These are phyloP conservation scores for Podabrus alpinus DNA, from an alignment of 2,888 invertebrate genomes.

Conservation along the genomic window DNA sequence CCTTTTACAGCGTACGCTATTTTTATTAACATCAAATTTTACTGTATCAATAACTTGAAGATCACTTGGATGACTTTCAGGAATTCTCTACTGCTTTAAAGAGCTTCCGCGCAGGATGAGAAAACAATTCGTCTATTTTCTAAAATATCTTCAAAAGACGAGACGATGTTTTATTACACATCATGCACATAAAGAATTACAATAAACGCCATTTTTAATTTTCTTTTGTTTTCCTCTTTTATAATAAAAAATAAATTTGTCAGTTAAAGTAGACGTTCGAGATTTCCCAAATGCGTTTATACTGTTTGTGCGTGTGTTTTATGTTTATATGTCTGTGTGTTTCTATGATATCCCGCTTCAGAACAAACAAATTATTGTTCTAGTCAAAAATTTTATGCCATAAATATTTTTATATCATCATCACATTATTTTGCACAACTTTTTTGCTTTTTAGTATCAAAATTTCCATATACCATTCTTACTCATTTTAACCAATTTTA, in stretches of 20 bases:
- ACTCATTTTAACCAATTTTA: background rate
- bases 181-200: background rate
- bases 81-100: conserved; percentile 27
- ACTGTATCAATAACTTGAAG: conserved; percentile 43
- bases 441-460: background rate
- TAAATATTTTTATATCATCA: background rate
- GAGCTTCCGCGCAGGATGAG: background rate
- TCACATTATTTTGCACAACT: background rate
- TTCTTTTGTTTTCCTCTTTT: background rate
- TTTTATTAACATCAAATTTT: conserved; percentile 44
- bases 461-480: background rate
- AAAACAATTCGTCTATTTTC: background rate
- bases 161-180: background rate
- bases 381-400: background rate
- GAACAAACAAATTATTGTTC: background rate
- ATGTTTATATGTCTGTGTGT: background rate
- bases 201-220: background rate
- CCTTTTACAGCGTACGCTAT: conserved; percentile 37
- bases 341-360: background rate
- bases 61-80: conserved; percentile 33
- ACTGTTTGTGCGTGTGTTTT: background rate
- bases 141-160: background rate
- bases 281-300: background rate
- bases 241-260: background rate
- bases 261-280: background rate